Conservation (phyloP, 2,888 invertebrate genomes). For the Microplitis deprimator region DNA sequence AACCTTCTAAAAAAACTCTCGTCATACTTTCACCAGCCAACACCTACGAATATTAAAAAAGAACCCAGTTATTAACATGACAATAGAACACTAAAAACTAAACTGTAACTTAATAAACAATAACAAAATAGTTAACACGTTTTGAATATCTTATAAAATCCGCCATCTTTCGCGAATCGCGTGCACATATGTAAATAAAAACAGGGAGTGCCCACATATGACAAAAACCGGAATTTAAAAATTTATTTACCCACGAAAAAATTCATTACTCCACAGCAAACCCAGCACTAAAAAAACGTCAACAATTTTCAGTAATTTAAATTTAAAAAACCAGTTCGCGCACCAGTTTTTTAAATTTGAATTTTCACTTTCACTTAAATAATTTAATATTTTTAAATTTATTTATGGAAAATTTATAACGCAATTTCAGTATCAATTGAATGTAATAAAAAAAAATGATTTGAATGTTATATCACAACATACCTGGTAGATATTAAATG, state of each 20-base stretch:
- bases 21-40: slow-evolving; percentile 4
- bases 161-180: slow-evolving; percentile 38
- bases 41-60: neutral
- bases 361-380: neutral
- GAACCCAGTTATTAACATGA: neutral
- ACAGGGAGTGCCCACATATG: slow-evolving; percentile 44
- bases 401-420: neutral
- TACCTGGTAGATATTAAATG: neutral
- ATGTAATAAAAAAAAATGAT: slow-evolving; percentile 4
- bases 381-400: neutral
- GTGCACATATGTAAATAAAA: slow-evolving; percentile 38
- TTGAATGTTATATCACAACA: slow-evolving; percentile 1
- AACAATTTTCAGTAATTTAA: neutral
- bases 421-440: too few relatives aligned
- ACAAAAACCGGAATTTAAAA: slow-evolving; percentile 13
- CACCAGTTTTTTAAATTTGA: neutral
- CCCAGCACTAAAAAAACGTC: neutral
- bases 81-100: neutral
- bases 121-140: slow-evolving; percentile 1
- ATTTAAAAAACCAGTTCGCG: neutral
- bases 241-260: neutral
- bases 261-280: neutral
- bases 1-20: neutral
- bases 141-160: slow-evolving; percentile 1
- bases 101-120: neutral